Evolutionary conservation across 2,797 vertebrate species (phyloP).

Genomic region (Dipus sagitta): DNA sequence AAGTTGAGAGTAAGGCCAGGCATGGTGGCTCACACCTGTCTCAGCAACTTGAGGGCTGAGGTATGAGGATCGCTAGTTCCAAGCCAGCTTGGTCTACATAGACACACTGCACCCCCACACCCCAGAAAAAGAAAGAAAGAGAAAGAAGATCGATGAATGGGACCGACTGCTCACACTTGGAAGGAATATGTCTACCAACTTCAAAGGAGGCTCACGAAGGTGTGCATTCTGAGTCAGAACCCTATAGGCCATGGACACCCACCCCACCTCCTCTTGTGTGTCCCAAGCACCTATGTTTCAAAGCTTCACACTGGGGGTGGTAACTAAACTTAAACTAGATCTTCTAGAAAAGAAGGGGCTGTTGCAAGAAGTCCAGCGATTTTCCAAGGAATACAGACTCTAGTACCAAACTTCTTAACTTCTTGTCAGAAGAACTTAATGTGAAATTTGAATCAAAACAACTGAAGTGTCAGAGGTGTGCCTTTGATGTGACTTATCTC

Average conservation of each 20-base stretch:
- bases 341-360: neutral
- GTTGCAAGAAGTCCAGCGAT: neutral
- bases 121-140: neutral
- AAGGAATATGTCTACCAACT: neutral
- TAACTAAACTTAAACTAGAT: too few relatives aligned
- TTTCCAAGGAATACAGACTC: neutral
- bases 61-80: neutral
- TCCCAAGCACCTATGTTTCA: too few relatives aligned
- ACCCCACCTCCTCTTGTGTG: accelerated
- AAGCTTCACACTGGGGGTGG: neutral
- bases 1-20: neutral
- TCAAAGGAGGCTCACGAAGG: neutral
- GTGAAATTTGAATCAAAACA: neutral
- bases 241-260: too few relatives aligned
- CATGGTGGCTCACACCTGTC: neutral
- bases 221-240: too few relatives aligned
- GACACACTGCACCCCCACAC: neutral
- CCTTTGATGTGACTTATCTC: neutral
- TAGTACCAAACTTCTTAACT: neutral
- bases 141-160: neutral
- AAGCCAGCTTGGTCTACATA: neutral
- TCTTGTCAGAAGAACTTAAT: neutral
- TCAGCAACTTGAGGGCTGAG: neutral
- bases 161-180: neutral
- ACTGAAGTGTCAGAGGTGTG: neutral